phyloP scores from a whole-genome alignment of 2,797 vertebrate genomes.

The Sparidentex hasta region DNA sequence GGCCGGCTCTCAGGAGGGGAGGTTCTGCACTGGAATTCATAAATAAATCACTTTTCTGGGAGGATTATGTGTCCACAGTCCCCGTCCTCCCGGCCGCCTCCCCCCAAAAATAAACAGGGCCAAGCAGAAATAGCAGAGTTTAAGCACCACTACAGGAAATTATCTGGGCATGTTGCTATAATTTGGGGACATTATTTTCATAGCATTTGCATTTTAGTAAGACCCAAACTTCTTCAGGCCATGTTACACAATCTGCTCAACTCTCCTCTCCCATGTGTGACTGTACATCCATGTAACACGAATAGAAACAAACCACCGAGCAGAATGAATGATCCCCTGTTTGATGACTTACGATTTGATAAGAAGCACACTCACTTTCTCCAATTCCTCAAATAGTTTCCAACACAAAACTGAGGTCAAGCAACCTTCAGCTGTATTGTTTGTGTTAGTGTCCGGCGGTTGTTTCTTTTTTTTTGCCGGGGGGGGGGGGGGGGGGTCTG shows the following conservation, averaged over 20 bases:
- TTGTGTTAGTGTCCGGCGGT: conserved; percentile 63
- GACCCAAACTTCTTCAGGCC: conserved; percentile 50
- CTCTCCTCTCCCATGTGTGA: conserved; percentile 19
- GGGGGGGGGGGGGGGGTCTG: conserved; percentile 24
- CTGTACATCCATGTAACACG: conserved; percentile 17
- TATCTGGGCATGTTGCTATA: conserved; percentile 83
- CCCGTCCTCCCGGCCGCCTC: conserved; percentile 61
- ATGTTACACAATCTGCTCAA: conserved; percentile 50
- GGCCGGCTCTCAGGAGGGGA: conserved; percentile 80
- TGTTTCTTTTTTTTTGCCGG: conserved; percentile 65
- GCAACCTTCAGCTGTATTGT: conserved; percentile 43
- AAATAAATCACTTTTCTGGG: conserved; percentile 90
- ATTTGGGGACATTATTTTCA: conserved; percentile 83
- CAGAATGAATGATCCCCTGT: conserved; percentile 37
- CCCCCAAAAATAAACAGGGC: conserved; percentile 85
- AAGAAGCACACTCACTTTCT: conserved; percentile 26
- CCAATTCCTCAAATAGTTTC: conserved; percentile 50
- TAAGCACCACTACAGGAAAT: conserved; percentile 86
- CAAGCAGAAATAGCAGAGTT: conserved; percentile 85
- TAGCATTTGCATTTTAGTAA: conserved; percentile 80
- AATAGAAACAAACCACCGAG: conserved; percentile 34
- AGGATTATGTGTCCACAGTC: conserved; percentile 87
- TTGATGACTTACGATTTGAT: conserved; percentile 26
- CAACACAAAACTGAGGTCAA: conserved; percentile 47
- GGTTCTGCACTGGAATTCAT: conserved; percentile 86